Evolutionary conservation across 1,140 invertebrate species (phyloP).

Genomic region (Spodoptera litura): DNA sequence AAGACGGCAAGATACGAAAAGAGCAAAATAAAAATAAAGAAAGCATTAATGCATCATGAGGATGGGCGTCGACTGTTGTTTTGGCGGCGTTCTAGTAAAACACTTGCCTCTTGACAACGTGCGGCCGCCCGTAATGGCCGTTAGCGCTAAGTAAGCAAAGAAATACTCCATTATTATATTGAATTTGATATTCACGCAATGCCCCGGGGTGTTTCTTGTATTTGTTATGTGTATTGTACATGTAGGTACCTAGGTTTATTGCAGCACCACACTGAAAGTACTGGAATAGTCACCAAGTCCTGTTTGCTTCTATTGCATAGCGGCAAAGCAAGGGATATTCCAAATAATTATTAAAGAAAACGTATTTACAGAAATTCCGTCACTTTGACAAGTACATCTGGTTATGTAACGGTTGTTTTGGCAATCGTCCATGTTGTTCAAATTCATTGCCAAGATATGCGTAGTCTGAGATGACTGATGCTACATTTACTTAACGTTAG

Average conservation of each 20-base stretch:
- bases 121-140: slow-evolving; percentile 86
- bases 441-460: slow-evolving; percentile 76
- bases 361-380: slow-evolving; percentile 50
- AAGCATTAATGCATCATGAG: slow-evolving; percentile 86
- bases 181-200: background rate
- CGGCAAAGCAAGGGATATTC: slow-evolving; percentile 44
- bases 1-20: slow-evolving; percentile 68
- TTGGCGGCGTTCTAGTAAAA: slow-evolving; percentile 85
- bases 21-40: slow-evolving; percentile 80
- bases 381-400: slow-evolving; percentile 48
- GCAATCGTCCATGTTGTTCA: slow-evolving; percentile 78
- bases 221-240: background rate
- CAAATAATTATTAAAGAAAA: slow-evolving; percentile 39
- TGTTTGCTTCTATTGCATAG: background rate
- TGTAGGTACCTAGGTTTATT: no score
- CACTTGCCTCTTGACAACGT: slow-evolving; percentile 87
- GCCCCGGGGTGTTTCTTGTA: slow-evolving; percentile 23
- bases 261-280: slow-evolving; percentile 17
- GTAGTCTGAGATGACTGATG: slow-evolving; percentile 65
- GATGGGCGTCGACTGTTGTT: slow-evolving; percentile 82
- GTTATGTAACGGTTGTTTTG: slow-evolving; percentile 65
- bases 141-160: slow-evolving; percentile 83
- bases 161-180: slow-evolving; percentile 77
- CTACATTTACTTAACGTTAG: slow-evolving; percentile 57
- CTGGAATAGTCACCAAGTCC: slow-evolving; percentile 16